Conservation (phyloP, 2,888 invertebrate genomes). For the Steinernema hermaphroditum region DNA sequence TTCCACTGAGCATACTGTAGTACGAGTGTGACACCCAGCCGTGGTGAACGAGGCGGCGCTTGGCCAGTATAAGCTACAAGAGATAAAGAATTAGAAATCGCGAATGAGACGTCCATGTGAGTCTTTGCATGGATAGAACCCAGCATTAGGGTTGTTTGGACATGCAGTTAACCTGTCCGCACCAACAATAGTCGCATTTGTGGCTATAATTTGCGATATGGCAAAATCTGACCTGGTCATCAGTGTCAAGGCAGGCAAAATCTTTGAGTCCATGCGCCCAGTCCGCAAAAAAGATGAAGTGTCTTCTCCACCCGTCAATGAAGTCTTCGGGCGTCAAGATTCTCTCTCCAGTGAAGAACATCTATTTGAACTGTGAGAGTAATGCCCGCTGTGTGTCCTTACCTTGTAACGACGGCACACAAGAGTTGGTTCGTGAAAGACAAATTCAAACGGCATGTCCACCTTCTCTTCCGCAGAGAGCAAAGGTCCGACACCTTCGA, state of each 20-base stretch:
- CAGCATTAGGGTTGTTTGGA: no score
- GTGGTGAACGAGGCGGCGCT: slow-evolving; percentile 36
- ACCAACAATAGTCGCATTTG: no score
- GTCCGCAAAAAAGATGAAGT: slow-evolving; percentile 45
- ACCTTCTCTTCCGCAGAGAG: background rate
- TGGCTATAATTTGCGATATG: slow-evolving; percentile 9
- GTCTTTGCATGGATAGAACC: no score
- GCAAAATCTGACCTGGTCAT: slow-evolving; percentile 35
- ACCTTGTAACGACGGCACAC: slow-evolving; percentile 8
- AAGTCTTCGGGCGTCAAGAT: slow-evolving; percentile 38
- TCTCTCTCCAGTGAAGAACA: slow-evolving; percentile 33
- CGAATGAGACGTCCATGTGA: no score
- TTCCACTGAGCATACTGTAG: slow-evolving; percentile 32
- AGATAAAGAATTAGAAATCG: no score
- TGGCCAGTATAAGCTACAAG: slow-evolving; percentile 41
- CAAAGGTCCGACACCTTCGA: background rate
- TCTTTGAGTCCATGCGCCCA: slow-evolving; percentile 38
- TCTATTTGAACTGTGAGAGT: background rate
- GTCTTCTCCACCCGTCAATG: slow-evolving; percentile 46
- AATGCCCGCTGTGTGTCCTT: no score
- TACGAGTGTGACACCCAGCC: slow-evolving; percentile 45
- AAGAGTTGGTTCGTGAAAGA: background rate
- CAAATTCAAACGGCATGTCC: slow-evolving; percentile 3
- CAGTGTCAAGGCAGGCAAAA: slow-evolving; percentile 33
- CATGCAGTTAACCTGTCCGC: no score